Conservation (phyloP, 2,888 invertebrate species). For the Standfussiana lucernea region DNA sequence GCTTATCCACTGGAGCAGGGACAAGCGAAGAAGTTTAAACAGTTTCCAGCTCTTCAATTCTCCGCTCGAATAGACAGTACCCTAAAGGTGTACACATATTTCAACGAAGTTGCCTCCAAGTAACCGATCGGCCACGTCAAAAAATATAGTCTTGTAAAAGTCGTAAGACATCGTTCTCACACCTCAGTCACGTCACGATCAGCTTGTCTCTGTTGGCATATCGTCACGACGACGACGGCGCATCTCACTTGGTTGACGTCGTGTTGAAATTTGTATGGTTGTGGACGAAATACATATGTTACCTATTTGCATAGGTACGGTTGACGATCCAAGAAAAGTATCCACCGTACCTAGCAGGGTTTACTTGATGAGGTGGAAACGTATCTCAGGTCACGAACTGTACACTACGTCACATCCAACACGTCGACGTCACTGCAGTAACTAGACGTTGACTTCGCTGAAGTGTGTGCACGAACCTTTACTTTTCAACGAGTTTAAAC, state of each 20-base stretch:
- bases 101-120: neutral
- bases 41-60: neutral
- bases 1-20: neutral
- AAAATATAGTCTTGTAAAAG: neutral
- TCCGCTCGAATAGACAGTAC: neutral
- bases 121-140: neutral
- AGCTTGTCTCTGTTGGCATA: neutral
- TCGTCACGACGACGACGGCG: neutral
- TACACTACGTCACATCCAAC: neutral
- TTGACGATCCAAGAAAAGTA: neutral
- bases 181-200: neutral
- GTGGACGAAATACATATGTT: neutral
- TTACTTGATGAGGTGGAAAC: neutral
- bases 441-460: neutral
- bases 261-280: neutral
- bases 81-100: neutral
- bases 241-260: neutral
- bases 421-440: neutral
- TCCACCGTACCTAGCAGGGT: neutral
- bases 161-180: neutral
- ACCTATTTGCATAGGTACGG: neutral
- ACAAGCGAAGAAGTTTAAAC: neutral
- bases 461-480: conserved; percentile 7
- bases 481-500: conserved; percentile 63
- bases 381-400: neutral